Conservation (phyloP, 2,797 vertebrate genomes). For the Pseudocheirus occidentalis region DNA sequence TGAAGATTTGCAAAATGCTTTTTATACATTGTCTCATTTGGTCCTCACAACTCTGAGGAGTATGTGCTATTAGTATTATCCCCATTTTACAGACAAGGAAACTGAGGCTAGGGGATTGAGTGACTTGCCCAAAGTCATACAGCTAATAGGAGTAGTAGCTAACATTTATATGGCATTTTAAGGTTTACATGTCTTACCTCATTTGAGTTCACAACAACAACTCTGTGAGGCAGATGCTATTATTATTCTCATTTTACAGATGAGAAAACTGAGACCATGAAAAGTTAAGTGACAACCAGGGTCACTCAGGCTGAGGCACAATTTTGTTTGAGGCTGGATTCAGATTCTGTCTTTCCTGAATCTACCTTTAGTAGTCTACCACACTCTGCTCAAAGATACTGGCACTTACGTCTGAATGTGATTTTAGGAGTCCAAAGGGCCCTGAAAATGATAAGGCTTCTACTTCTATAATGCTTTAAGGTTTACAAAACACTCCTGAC, state of each 20-base stretch:
- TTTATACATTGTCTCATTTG: too few species aligned
- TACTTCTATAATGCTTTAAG: background rate
- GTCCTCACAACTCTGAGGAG: too few species aligned
- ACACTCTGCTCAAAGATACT: background rate
- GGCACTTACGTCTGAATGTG: background rate
- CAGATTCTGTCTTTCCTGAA: background rate
- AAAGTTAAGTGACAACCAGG: background rate
- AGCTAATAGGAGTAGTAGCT: background rate
- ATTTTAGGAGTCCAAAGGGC: background rate
- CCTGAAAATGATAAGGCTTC: background rate
- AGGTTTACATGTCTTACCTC: background rate
- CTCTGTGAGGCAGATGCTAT: background rate
- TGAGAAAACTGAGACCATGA: background rate
- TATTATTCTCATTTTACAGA: background rate
- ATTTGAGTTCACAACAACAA: background rate
- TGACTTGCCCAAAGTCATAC: background rate
- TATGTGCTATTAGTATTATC: too few species aligned
- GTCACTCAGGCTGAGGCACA: background rate
- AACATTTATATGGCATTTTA: background rate
- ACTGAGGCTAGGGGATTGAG: background rate
- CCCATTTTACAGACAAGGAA: background rate
- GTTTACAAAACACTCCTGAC: background rate
- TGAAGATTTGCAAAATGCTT: too few species aligned
- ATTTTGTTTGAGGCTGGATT: background rate
- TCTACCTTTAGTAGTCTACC: background rate